A percentile compares a stretch with the other conserved stretches of the same genome.
Evolutionary conservation across 2,113 vertebrate genomes (phyloP).

Genomic region (Psettodes erumei): DNA sequence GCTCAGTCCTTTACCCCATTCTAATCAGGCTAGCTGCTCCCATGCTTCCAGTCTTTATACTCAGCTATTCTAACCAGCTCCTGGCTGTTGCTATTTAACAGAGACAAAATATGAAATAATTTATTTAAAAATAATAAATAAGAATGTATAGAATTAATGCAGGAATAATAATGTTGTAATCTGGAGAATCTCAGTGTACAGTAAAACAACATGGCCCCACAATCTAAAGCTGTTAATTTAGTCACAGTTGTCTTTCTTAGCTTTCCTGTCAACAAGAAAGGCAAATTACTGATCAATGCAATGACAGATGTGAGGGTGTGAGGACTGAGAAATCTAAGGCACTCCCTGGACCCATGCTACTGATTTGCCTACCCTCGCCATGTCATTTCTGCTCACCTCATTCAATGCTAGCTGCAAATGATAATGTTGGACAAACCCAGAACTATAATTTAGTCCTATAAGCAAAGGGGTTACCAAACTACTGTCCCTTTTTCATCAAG

Average conservation of each 20-base stretch:
- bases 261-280: background rate
- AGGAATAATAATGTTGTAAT: background rate
- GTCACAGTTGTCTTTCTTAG: background rate
- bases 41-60: background rate
- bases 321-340: background rate
- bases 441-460: background rate
- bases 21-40: background rate
- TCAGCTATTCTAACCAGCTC: background rate
- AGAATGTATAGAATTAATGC: too few species aligned
- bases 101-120: background rate
- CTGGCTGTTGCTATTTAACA: background rate
- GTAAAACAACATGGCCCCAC: too few species aligned
- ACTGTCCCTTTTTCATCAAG: background rate
- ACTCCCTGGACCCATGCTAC: conserved; percentile 10
- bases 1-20: background rate
- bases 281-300: conserved; percentile 23
- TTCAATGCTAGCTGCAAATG: background rate
- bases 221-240: too few species aligned
- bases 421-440: background rate
- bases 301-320: background rate
- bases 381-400: conserved; percentile 26
- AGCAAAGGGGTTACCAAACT: background rate
- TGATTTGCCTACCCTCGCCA: conserved; percentile 4
- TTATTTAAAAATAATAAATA: background rate
- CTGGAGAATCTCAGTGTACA: background rate